Conservation (phyloP, 2,113 vertebrate genomes). For the Scalopus aquaticus region DNA sequence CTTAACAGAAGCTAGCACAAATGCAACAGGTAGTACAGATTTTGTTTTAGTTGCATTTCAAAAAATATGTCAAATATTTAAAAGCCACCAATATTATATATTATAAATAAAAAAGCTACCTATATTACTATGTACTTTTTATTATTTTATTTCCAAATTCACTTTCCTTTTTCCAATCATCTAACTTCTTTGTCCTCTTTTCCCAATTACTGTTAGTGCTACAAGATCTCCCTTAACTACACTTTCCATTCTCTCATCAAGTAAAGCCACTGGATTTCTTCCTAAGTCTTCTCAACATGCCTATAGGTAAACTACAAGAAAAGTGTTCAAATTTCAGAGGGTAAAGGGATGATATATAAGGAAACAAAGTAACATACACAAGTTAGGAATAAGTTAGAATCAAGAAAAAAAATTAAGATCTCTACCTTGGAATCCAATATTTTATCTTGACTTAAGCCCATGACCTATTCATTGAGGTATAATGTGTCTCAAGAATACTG, state of each 20-base stretch:
- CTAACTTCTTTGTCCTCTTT: background rate
- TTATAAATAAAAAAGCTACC: background rate
- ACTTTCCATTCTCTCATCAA: constrained; percentile 5
- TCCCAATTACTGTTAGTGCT: background rate
- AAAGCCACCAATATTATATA: background rate
- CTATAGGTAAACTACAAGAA: background rate
- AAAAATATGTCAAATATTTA: constrained; percentile 22
- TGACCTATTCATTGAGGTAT: background rate
- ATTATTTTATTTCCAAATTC: background rate
- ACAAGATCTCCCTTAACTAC: background rate
- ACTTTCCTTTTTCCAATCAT: background rate
- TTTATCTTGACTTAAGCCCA: background rate
- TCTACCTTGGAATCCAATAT: background rate
- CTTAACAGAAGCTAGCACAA: background rate
- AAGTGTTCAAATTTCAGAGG: constrained; percentile 16
- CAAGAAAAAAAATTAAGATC: background rate
- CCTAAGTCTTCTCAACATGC: background rate
- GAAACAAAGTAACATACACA: background rate
- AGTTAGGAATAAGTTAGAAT: background rate
- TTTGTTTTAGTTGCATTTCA: background rate
- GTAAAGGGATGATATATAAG: background rate
- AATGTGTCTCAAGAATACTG: background rate
- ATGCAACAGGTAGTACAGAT: background rate
- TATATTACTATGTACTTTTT: background rate
- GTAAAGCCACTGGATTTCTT: constrained; percentile 9